Percentiles rank a stretch among this genome's conserved stretches.
Conservation (phyloP, 2,888 invertebrate species). For the Saturnia pavonia region DNA sequence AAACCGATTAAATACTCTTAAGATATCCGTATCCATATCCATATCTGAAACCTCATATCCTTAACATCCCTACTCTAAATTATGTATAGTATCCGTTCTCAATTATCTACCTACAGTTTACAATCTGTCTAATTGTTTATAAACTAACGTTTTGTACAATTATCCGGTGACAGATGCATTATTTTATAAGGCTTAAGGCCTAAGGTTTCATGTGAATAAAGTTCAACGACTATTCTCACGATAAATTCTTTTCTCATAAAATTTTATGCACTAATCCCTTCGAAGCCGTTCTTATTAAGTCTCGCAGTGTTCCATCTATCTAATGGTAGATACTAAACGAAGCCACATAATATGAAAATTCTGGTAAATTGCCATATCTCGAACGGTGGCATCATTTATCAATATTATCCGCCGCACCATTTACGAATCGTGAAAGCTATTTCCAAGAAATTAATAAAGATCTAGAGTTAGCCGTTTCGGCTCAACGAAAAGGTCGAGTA, state of each 20-base stretch:
- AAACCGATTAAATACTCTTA: too few species aligned
- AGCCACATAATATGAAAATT: constrained; percentile 13
- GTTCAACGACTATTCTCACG: background rate
- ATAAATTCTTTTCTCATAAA: background rate
- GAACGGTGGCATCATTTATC: constrained; percentile 30
- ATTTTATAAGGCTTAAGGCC: too few species aligned
- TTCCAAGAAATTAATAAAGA: constrained; percentile 34
- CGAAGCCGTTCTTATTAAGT: background rate
- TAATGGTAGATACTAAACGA: background rate
- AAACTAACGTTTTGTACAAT: too few species aligned
- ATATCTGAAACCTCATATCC: too few species aligned
- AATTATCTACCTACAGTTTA: too few species aligned
- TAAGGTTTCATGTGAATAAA: background rate
- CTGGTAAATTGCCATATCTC: constrained; percentile 14
- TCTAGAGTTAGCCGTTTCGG: constrained; percentile 21
- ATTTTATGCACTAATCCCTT: background rate
- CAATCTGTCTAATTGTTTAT: too few species aligned
- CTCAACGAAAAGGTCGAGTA: background rate
- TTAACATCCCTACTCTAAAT: too few species aligned
- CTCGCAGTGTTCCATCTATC: constrained; percentile 4
- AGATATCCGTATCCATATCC: too few species aligned
- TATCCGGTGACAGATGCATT: too few species aligned
- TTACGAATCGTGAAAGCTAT: constrained; percentile 28
- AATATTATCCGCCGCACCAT: constrained; percentile 30
- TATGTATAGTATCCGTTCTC: too few species aligned